Evolutionary conservation across 1,140 invertebrate genomes (phyloP), one percentile per base, ranked within the genome.

Genomic region (Portunus trituberculatus): DNA sequence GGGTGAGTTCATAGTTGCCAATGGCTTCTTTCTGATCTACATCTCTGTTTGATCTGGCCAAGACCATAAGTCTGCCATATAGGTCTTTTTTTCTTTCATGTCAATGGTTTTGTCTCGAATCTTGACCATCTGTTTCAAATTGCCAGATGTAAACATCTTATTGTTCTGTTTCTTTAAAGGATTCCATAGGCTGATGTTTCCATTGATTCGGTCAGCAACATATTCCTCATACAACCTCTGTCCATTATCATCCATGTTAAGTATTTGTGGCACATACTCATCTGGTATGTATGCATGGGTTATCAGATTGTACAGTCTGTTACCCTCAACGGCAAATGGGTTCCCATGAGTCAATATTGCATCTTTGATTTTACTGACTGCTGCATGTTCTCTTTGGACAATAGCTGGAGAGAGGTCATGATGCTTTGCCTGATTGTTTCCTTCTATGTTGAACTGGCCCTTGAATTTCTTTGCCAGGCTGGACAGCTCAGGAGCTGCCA

Each of bases 31-130:
- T 93, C 39, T 32, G 59, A 29, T 93, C 29, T 14, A 92, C 46
- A 29, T 84, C 76, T 45, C 91, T 83, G 48, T 25, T 84, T 39
- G 67, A 83, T 31, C 91, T 84, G 29, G 76, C 82, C 14, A 93
- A 29, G 7, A 93, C 67, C 91, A 83, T 39, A 2, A 93, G 29
- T 32, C 67, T 67, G 6, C 91, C 91, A 76, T 82, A 92, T 59
- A 92, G 91, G 67, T 92, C 28, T 82, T 92, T 29, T 6, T 92
- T n/a, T 76, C 91, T n/a, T 92, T 92, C 52, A 92, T 14, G 59
- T 92, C 59, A 4, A 82, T 82, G n/a, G 91, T 92, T 25, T 92
- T 25, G 46, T 92, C 67, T 28, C 67, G 28, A 32, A 82, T 20
- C 31, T 92, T 92, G 12, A 92, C 45, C 6, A 31, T 76, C 3